Conservation (phyloP, 1,140 invertebrate species). For the Pseudomyrmex gracilis region DNA sequence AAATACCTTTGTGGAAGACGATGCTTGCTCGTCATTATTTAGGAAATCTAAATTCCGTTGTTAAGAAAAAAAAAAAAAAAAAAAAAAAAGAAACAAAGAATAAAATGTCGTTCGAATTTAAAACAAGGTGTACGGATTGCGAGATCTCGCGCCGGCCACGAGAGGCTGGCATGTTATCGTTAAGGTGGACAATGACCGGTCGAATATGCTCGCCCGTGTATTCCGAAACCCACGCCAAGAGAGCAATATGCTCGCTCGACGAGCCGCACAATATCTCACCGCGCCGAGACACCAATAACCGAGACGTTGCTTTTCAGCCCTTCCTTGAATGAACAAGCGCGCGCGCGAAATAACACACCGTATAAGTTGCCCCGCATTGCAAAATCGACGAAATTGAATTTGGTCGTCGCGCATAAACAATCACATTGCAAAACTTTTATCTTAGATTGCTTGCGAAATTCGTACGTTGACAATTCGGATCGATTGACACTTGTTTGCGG, state of each 20-base stretch:
- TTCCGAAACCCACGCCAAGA: constrained; percentile 81
- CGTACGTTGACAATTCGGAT: too few species aligned
- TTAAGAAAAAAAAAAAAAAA: too few species aligned
- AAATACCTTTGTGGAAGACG: too few species aligned
- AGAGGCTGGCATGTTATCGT: constrained; percentile 66
- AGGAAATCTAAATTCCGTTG: too few species aligned
- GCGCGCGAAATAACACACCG: not conserved
- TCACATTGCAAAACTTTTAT: too few species aligned
- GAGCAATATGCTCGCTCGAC: constrained; percentile 54
- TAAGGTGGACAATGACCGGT: constrained; percentile 81
- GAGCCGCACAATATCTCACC: constrained; percentile 43
- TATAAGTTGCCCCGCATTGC: not conserved
- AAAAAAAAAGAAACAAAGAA: too few species aligned
- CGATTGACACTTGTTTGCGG: too few species aligned
- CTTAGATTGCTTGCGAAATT: too few species aligned
- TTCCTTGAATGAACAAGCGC: not conserved
- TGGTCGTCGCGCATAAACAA: too few species aligned
- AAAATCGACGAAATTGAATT: not conserved
- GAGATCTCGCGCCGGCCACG: not conserved
- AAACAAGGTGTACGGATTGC: not conserved
- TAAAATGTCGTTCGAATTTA: too few species aligned
- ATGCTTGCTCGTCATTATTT: too few species aligned
- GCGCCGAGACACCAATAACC: constrained; percentile 63
- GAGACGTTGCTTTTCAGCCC: constrained; percentile 23
- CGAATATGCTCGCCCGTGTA: constrained; percentile 77